These are phyloP conservation scores for Lycaon pictus DNA, from an alignment of 2,113 vertebrate genomes.

Conservation along the genomic window DNA sequence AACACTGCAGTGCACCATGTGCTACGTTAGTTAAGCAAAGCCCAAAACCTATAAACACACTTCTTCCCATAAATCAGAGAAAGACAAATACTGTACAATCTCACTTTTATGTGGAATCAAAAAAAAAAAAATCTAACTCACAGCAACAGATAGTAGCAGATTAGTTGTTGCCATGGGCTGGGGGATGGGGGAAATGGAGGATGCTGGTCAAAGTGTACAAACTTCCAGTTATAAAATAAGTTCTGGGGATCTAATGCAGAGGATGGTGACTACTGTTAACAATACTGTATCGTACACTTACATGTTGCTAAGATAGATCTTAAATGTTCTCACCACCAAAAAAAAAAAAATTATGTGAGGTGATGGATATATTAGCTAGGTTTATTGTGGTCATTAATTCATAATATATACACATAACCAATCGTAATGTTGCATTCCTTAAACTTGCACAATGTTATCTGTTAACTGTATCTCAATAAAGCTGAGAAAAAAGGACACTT, in stretches of 20 bases:
- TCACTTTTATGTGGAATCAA: neutral
- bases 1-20: neutral
- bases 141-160: neutral
- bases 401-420: neutral
- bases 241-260: neutral
- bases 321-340: neutral
- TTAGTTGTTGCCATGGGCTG: neutral
- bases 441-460: neutral
- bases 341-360: neutral
- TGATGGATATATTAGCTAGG: neutral
- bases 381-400: neutral
- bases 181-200: neutral
- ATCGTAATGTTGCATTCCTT: neutral
- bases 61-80: neutral
- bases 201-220: neutral
- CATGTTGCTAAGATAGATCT: neutral
- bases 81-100: neutral
- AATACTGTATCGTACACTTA: neutral
- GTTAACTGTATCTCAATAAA: constrained; percentile 23
- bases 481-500: neutral
- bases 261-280: neutral
- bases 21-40: neutral
- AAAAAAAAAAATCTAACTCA: neutral
- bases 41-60: neutral
- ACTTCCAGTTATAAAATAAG: neutral